Evolutionary conservation across 1,140 invertebrate species (phyloP).

Genomic region (Brachionus rotundiformis): DNA sequence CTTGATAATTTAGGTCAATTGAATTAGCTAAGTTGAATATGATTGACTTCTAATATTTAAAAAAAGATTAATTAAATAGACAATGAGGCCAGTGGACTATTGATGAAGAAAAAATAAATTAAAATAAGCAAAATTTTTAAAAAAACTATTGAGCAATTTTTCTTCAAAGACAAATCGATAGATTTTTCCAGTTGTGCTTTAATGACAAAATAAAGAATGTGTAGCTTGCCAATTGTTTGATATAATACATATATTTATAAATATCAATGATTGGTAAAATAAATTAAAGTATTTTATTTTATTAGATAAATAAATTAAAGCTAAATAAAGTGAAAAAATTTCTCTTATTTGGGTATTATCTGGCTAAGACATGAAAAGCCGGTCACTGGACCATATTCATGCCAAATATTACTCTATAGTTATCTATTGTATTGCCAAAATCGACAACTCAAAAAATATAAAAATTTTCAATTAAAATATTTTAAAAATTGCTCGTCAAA

Average conservation of each 20-base stretch:
- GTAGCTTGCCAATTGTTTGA: too few relatives aligned
- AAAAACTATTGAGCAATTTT: neutral
- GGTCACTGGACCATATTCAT: slow-evolving; percentile 4
- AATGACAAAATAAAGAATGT: too few relatives aligned
- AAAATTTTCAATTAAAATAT: slow-evolving; percentile 11
- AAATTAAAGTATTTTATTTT: neutral
- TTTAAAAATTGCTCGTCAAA: slow-evolving; percentile 7
- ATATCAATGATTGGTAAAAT: neutral
- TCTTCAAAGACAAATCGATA: too few relatives aligned
- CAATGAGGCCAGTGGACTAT: neutral
- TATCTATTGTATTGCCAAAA: neutral
- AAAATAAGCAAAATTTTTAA: too few relatives aligned
- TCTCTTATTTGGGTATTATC: neutral
- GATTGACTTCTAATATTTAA: neutral
- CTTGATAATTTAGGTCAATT: neutral
- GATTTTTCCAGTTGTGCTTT: too few relatives aligned
- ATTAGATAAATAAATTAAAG: neutral
- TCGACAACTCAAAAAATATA: neutral
- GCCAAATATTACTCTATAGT: neutral
- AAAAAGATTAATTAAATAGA: neutral
- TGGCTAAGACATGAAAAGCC: neutral
- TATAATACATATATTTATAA: neutral
- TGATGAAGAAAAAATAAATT: neutral
- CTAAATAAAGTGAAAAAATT: neutral
- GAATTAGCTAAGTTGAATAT: slow-evolving; percentile 9